Evolutionary conservation across 2,113 vertebrate species (phyloP).

Genomic region (Anolis sagrei): DNA sequence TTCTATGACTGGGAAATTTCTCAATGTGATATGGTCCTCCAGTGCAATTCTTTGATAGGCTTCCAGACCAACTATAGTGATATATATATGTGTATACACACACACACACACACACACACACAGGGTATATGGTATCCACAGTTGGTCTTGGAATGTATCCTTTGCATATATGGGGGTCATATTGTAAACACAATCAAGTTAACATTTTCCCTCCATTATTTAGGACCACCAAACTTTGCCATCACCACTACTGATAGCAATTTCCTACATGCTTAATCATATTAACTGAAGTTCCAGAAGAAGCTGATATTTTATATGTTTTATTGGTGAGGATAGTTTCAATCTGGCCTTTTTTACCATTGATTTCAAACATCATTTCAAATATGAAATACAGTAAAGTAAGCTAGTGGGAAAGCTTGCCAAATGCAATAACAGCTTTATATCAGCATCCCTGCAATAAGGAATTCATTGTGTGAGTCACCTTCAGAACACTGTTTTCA

Average conservation of each 20-base stretch:
- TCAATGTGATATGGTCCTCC: too few species aligned
- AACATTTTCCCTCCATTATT: background rate
- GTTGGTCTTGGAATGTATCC: too few species aligned
- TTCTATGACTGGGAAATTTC: too few species aligned
- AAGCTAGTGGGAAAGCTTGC: conserved; percentile 25
- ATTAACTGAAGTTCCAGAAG: background rate
- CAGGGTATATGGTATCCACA: too few species aligned
- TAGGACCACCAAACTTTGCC: background rate
- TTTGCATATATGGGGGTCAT: too few species aligned
- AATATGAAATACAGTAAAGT: conserved; percentile 31
- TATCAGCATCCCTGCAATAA: conserved; percentile 40
- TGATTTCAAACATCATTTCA: conserved; percentile 38
- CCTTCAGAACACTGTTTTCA: conserved; percentile 29
- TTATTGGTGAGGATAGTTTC: background rate
- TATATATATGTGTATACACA: too few species aligned
- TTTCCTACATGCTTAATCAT: background rate
- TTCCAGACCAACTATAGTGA: too few species aligned
- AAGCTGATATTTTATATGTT: background rate
- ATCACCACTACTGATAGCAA: background rate
- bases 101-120: too few species aligned
- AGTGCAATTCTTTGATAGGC: too few species aligned
- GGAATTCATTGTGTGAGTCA: conserved; percentile 9
- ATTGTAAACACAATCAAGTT: background rate
- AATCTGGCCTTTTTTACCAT: background rate
- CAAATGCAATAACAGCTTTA: conserved; percentile 39